These are phyloP conservation scores for Toxonevra muliebris DNA, from an alignment of 2,888 invertebrate genomes.

Conservation along the genomic window DNA sequence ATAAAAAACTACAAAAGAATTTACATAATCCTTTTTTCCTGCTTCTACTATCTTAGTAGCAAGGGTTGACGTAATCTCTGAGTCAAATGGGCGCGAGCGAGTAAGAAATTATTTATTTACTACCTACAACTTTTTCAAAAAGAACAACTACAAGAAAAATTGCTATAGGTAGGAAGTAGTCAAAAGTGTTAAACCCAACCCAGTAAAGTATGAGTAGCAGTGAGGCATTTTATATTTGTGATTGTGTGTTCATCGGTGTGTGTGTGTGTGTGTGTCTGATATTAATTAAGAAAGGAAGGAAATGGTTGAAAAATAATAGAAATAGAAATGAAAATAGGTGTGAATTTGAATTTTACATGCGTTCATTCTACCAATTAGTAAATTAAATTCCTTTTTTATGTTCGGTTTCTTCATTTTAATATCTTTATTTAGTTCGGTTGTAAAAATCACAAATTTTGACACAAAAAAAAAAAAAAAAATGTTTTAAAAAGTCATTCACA, in stretches of 20 bases:
- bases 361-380: conserved; percentile 23
- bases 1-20: too few relatives aligned
- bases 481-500: conserved; percentile 22
- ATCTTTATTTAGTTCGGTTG: not conserved
- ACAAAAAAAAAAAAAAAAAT: not conserved
- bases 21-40: too few relatives aligned
- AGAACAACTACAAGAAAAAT: too few relatives aligned
- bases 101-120: too few relatives aligned
- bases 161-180: too few relatives aligned
- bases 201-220: too few relatives aligned
- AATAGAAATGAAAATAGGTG: conserved; percentile 15
- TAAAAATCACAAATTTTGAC: not conserved
- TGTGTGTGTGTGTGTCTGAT: not conserved
- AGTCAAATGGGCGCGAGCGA: too few relatives aligned
- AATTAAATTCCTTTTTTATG: conserved; percentile 16
- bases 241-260: conserved; percentile 1
- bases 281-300: conserved; percentile 32
- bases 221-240: not conserved
- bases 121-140: too few relatives aligned
- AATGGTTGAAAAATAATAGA: not conserved
- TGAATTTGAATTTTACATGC: conserved; percentile 3
- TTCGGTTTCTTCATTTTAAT: too few relatives aligned
- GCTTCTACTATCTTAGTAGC: not conserved
- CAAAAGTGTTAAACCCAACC: too few relatives aligned
- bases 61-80: conserved; percentile 17